These are phyloP conservation scores for Dexiosoma caninum DNA, from an alignment of 2,888 invertebrate genomes.

Conservation along the genomic window DNA sequence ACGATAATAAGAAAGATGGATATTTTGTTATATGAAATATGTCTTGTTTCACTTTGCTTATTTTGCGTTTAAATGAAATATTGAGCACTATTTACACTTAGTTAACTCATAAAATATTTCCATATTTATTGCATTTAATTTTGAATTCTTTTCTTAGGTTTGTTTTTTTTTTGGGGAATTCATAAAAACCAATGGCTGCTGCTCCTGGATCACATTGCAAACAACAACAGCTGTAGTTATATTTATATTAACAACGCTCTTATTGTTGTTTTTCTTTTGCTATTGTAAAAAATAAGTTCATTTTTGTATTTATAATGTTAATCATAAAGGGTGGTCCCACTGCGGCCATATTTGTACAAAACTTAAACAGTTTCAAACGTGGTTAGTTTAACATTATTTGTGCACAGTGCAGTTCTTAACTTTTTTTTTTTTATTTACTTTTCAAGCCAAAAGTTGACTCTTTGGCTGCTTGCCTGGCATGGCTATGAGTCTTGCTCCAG, in stretches of 20 bases:
- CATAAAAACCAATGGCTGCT: background rate
- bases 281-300: background rate
- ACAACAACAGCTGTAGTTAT: constrained; percentile 55
- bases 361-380: constrained; percentile 45
- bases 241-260: constrained; percentile 26
- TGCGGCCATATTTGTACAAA: constrained; percentile 34
- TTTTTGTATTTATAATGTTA: constrained; percentile 39
- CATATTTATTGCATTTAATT: constrained; percentile 55
- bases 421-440: background rate
- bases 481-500: constrained; percentile 1
- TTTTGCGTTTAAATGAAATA: too few relatives aligned
- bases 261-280: background rate
- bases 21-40: too few relatives aligned
- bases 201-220: constrained; percentile 19
- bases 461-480: constrained; percentile 1
- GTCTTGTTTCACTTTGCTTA: too few relatives aligned
- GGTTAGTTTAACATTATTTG: constrained; percentile 49
- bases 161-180: background rate
- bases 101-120: constrained; percentile 70
- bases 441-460: background rate
- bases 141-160: background rate
- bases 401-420: background rate
- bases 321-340: constrained; percentile 52
- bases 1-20: too few relatives aligned
- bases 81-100: constrained; percentile 66